Conservation (phyloP, 2,113 vertebrate species). For the Poecile atricapillus region DNA sequence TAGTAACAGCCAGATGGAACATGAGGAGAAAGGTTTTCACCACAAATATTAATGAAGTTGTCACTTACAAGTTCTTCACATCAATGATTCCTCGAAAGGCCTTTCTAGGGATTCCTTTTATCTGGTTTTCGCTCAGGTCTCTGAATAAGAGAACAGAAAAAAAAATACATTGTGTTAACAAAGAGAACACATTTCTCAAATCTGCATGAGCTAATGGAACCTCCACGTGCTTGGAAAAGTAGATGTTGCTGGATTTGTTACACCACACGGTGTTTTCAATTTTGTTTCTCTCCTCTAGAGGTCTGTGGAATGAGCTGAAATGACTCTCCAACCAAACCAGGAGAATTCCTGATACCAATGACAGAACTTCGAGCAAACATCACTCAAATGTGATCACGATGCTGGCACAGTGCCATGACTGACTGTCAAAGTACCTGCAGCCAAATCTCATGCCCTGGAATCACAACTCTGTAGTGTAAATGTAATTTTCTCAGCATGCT, state of each 20-base stretch:
- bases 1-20: background rate
- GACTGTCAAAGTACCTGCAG: background rate
- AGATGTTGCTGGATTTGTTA: slow-evolving; percentile 21
- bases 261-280: background rate
- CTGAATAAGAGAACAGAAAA: slow-evolving; percentile 72
- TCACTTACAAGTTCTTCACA: slow-evolving; percentile 97
- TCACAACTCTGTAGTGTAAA: background rate
- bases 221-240: background rate
- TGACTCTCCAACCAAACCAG: background rate
- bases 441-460: background rate
- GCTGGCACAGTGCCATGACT: background rate
- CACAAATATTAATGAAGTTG: slow-evolving; percentile 6
- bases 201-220: slow-evolving; percentile 44
- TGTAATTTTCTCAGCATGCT: background rate
- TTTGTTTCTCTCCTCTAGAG: slow-evolving; percentile 10
- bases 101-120: slow-evolving; percentile 96
- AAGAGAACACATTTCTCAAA: slow-evolving; percentile 17
- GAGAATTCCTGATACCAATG: background rate
- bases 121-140: slow-evolving; percentile 98
- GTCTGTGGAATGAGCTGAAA: slow-evolving; percentile 12
- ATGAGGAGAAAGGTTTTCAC: background rate
- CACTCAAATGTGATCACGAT: background rate
- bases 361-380: background rate
- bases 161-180: background rate
- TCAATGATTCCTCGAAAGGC: slow-evolving; percentile 94